Conservation (phyloP, 2,797 vertebrate genomes). For the Anolis apletophallus region DNA sequence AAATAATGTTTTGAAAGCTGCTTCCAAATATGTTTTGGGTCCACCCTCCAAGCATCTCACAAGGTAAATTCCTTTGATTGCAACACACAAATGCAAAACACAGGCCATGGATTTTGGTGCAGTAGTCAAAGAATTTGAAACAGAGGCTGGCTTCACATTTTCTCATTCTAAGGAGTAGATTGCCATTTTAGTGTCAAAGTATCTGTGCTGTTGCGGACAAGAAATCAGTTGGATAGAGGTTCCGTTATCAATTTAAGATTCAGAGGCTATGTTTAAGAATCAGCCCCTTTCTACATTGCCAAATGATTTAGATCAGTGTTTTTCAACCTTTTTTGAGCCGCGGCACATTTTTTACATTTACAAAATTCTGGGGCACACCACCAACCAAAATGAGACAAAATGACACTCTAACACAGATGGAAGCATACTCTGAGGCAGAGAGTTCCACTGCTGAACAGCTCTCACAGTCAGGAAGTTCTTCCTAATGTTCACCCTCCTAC, state of each 20-base stretch:
- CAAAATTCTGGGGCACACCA: too few species aligned
- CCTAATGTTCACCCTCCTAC: too few species aligned
- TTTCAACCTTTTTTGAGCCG: too few species aligned
- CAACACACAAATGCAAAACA: not conserved
- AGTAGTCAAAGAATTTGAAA: not conserved
- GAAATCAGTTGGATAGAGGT: not conserved
- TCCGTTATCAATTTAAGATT: not conserved
- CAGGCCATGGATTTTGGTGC: not conserved
- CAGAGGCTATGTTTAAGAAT: not conserved
- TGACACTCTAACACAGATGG: too few species aligned
- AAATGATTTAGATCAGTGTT: too few species aligned
- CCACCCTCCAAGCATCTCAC: not conserved
- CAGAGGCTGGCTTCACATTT: not conserved
- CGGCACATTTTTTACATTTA: too few species aligned
- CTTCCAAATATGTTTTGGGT: not conserved
- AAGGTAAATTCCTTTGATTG: not conserved
- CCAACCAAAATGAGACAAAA: too few species aligned
- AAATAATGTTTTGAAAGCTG: not conserved
- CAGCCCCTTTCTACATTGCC: too few species aligned
- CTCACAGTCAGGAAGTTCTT: too few species aligned
- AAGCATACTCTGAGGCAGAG: too few species aligned
- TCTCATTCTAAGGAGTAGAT: not conserved
- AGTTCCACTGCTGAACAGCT: too few species aligned
- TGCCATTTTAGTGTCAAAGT: not conserved
- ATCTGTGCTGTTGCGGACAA: not conserved